phyloP scores from a whole-genome alignment of 2,113 vertebrate species.

The Rana temporaria region DNA sequence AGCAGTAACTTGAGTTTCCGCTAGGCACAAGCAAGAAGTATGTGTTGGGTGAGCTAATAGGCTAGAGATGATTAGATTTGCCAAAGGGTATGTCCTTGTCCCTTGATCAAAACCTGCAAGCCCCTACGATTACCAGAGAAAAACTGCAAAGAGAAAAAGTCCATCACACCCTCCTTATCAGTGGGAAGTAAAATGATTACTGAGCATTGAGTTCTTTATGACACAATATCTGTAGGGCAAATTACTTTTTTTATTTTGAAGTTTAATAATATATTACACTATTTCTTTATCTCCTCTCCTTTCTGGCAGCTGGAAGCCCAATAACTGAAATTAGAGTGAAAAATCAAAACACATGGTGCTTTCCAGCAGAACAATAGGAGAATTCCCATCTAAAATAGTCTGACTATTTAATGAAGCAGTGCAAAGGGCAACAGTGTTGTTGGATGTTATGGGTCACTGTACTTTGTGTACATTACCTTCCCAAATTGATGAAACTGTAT shows the following conservation, averaged over 20 bases:
- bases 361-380: no score
- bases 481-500: no score
- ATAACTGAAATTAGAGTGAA: background rate
- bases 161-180: background rate
- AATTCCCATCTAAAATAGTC: no score
- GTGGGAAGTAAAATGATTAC: background rate
- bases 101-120: slow-evolving; percentile 19
- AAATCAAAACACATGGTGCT: no score
- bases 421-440: no score
- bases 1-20: background rate
- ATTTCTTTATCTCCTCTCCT: background rate
- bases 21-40: background rate
- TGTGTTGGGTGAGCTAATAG: slow-evolving; percentile 25
- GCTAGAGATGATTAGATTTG: slow-evolving; percentile 21
- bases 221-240: background rate
- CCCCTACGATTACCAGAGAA: background rate
- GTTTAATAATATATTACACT: background rate
- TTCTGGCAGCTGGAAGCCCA: background rate
- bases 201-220: background rate
- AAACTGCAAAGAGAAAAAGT: slow-evolving; percentile 2
- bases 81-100: slow-evolving; percentile 21
- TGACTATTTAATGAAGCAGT: no score
- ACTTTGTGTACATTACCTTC: no score
- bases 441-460: no score
- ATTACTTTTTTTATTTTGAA: background rate